phyloP scores from a whole-genome alignment of 1,140 invertebrate genomes.

The Drosophila littoralis region DNA sequence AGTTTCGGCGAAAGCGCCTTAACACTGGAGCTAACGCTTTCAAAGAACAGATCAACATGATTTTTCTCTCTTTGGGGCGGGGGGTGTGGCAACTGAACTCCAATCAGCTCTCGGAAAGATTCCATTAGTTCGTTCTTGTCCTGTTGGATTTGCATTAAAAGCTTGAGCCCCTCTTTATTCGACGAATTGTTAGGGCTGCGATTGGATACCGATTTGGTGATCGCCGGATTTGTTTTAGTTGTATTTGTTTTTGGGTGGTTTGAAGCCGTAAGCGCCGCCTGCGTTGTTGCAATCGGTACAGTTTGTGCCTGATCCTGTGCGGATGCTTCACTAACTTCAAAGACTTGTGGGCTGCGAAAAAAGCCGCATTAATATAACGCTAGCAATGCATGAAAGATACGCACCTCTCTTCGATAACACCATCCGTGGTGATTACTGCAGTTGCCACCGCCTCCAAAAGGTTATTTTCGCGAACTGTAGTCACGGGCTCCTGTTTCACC shows the following conservation, averaged over 20 bases:
- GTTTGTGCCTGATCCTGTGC: not conserved
- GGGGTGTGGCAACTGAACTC: conserved; percentile 42
- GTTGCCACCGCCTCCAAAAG: not conserved
- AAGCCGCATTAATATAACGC: not conserved
- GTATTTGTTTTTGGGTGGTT: not conserved
- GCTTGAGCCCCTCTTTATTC: conserved; percentile 71
- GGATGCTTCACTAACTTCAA: conserved; percentile 1
- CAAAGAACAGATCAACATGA: conserved; percentile 78
- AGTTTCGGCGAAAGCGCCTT: conserved; percentile 76
- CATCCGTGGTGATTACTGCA: not conserved
- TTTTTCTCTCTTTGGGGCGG: conserved; percentile 62
- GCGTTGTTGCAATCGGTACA: not conserved
- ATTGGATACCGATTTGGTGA: not conserved
- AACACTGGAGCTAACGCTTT: conserved; percentile 81
- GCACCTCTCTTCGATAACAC: conserved; percentile 27
- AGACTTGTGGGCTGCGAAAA: conserved; percentile 10
- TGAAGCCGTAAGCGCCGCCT: not conserved
- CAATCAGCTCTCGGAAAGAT: conserved; percentile 75
- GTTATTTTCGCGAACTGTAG: not conserved
- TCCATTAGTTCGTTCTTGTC: conserved; percentile 81
- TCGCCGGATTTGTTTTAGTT: not conserved
- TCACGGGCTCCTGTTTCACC: conserved; percentile 10
- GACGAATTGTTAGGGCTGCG: conserved; percentile 14
- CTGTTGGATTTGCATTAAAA: conserved; percentile 79
- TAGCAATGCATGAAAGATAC: not conserved